Conservation (phyloP, 2,113 vertebrate species). For the Arizona elegans region DNA sequence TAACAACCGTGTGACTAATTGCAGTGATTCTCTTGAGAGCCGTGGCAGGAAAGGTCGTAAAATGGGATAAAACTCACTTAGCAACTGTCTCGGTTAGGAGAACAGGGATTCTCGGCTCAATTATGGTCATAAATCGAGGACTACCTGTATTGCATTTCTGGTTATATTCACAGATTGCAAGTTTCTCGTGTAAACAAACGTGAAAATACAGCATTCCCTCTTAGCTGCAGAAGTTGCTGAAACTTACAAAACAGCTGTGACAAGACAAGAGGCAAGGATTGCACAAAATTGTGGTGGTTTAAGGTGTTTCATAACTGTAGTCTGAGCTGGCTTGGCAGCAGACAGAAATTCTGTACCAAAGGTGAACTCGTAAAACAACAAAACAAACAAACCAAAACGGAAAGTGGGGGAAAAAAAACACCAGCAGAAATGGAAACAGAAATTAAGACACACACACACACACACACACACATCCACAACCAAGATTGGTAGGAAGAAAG, state of each 20-base stretch:
- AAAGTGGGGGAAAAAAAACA: background rate
- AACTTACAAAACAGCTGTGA: background rate
- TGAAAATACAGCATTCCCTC: too few relatives aligned
- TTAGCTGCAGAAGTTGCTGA: background rate
- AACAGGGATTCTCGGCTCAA: too few relatives aligned
- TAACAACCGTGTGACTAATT: too few relatives aligned
- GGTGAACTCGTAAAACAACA: background rate
- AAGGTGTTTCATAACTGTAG: background rate
- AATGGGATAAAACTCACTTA: too few relatives aligned
- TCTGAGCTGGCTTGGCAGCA: background rate
- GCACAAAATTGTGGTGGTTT: background rate
- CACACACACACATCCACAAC: background rate
- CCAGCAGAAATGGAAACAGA: background rate
- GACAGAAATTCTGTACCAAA: background rate
- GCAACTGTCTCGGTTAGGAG: too few relatives aligned
- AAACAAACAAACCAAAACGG: background rate
- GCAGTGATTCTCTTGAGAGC: too few relatives aligned
- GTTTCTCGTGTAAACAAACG: too few relatives aligned
- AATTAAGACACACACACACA: background rate
- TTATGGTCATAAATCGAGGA: too few relatives aligned
- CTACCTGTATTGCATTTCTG: too few relatives aligned
- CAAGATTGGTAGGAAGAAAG: background rate
- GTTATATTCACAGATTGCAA: too few relatives aligned
- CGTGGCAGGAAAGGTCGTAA: too few relatives aligned
- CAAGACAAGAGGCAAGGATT: background rate